Evolutionary conservation across 1,140 invertebrate genomes (phyloP).

Genomic region (Planococcus citri): DNA sequence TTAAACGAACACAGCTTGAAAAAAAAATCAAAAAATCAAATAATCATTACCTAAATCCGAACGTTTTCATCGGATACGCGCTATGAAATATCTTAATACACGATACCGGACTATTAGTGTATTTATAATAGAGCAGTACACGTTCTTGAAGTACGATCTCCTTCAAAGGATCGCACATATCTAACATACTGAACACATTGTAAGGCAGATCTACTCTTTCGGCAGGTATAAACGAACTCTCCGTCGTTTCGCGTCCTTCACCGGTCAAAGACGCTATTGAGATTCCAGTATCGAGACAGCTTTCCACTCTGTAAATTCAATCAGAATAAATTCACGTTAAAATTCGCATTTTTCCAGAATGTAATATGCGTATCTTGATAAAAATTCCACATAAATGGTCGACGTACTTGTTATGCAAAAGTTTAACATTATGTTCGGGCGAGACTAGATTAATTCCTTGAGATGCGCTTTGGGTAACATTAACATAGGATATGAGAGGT

Average conservation of each 20-base stretch:
- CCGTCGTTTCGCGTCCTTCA: constrained; percentile 75
- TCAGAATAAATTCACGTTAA: too few species aligned
- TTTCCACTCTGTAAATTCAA: constrained; percentile 53
- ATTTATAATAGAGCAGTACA: constrained; percentile 91
- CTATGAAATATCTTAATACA: constrained; percentile 96
- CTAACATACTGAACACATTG: constrained; percentile 85
- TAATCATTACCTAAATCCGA: constrained; percentile 56
- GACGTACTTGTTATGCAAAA: constrained; percentile 37
- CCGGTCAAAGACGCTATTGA: constrained; percentile 80
- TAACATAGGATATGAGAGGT: constrained; percentile 68
- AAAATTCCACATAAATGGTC: too few species aligned
- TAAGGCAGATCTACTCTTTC: constrained; percentile 80
- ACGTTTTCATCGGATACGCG: constrained; percentile 63
- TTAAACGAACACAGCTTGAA: too few species aligned
- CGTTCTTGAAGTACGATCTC: constrained; percentile 80
- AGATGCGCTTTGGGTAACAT: constrained; percentile 69
- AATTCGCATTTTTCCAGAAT: too few species aligned
- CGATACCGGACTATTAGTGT: constrained; percentile 88
- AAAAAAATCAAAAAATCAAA: neutral
- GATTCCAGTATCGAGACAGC: constrained; percentile 79
- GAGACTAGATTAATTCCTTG: constrained; percentile 88
- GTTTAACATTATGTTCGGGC: constrained; percentile 50
- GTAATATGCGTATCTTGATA: too few species aligned
- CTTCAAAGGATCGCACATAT: constrained; percentile 91
- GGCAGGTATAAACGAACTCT: constrained; percentile 74